Conservation (phyloP, 53 echinoderm and acorn worm species). For the Actinopyga echinites region DNA sequence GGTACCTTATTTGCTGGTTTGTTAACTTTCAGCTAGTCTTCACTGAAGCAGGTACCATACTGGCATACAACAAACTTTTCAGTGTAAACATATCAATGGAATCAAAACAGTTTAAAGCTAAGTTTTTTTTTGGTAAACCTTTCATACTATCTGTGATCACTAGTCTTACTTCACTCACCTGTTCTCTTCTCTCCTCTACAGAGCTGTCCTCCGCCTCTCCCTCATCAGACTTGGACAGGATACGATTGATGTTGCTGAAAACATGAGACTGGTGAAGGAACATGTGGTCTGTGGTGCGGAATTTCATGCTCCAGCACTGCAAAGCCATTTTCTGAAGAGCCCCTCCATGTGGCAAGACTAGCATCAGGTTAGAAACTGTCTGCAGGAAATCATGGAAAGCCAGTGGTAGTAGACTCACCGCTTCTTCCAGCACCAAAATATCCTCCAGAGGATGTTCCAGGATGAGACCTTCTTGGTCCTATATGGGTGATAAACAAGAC, state of each 20-base stretch:
- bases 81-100: too few relatives aligned
- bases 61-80: too few relatives aligned
- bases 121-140: too few relatives aligned
- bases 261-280: slow-evolving; percentile 96
- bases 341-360: slow-evolving; percentile 87
- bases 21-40: too few relatives aligned
- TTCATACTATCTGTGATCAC: too few relatives aligned
- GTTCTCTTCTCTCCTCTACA: not conserved
- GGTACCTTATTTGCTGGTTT: too few relatives aligned
- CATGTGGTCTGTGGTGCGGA: slow-evolving; percentile 85
- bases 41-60: too few relatives aligned
- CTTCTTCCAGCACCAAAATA: slow-evolving; percentile 89
- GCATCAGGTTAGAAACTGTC: slow-evolving; percentile 92
- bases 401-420: slow-evolving; percentile 78
- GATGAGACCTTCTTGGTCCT: slow-evolving; percentile 89
- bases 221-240: slow-evolving; percentile 83
- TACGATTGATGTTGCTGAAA: slow-evolving; percentile 97
- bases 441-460: slow-evolving; percentile 92
- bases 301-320: slow-evolving; percentile 95
- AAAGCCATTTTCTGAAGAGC: slow-evolving; percentile 97
- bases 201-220: slow-evolving; percentile 63
- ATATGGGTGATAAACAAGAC: not conserved
- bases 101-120: too few relatives aligned
- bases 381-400: slow-evolving; percentile 91
- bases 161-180: not conserved